These are phyloP conservation scores for Stegodyphus dumicola DNA, from an alignment of 1,140 invertebrate species.

Conservation along the genomic window DNA sequence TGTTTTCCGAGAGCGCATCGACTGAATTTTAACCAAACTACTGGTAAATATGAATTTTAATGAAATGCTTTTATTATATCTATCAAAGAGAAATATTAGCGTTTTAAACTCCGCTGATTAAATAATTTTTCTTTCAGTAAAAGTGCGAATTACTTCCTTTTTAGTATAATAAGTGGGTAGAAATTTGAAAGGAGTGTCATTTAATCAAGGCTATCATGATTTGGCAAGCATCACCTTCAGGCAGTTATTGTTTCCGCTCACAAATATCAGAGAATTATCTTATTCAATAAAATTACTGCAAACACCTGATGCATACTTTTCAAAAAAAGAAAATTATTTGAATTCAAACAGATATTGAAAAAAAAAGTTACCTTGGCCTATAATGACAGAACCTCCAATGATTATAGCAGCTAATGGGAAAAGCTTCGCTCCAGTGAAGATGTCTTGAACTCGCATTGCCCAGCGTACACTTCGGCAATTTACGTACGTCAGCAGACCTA, in stretches of 20 bases:
- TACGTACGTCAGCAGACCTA: slow-evolving; percentile 85
- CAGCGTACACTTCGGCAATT: slow-evolving; percentile 88
- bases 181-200: not conserved
- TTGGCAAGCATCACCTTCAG: not conserved
- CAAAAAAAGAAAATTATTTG: slow-evolving; percentile 71
- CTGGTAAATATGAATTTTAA: too few species aligned
- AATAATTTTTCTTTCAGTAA: too few species aligned
- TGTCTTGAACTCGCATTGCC: slow-evolving; percentile 87
- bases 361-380: slow-evolving; percentile 75
- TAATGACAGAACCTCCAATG: slow-evolving; percentile 79
- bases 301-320: slow-evolving; percentile 62
- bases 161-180: too few species aligned
- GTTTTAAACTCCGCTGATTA: too few species aligned
- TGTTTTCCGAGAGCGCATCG: too few species aligned
- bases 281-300: not conserved
- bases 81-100: too few species aligned
- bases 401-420: slow-evolving; percentile 85
- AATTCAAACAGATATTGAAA: slow-evolving; percentile 65
- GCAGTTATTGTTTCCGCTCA: not conserved
- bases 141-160: too few species aligned
- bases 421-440: slow-evolving; percentile 92
- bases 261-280: not conserved
- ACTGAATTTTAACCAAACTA: too few species aligned
- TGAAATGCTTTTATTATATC: too few species aligned
- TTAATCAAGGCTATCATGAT: not conserved